A percentile compares a stretch with the other conserved stretches of the same genome.
These are phyloP conservation scores for Wiebesia pumilae DNA, from an alignment of 1,140 invertebrate genomes.

Conservation along the genomic window DNA sequence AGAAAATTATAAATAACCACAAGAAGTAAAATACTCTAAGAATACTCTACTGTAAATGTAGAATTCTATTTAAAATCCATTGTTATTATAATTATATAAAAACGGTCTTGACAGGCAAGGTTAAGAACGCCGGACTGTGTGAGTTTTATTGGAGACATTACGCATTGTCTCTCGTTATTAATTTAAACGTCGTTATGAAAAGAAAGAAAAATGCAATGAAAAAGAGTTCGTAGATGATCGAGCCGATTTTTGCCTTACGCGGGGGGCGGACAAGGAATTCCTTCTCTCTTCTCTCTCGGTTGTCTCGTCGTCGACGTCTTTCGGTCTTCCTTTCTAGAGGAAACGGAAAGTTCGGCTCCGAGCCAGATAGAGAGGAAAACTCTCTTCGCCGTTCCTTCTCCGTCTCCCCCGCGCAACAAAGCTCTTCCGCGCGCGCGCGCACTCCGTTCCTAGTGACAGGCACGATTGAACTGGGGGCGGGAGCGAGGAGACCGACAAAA, in stretches of 20 bases:
- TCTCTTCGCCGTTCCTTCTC: not conserved
- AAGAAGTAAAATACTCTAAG: too few species aligned
- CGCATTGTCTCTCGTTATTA: not conserved
- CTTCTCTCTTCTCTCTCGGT: not conserved
- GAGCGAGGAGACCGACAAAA: not conserved
- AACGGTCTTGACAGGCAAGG: not conserved
- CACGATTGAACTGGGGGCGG: not conserved
- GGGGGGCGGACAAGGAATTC: not conserved
- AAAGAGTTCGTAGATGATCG: not conserved
- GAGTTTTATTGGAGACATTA: not conserved
- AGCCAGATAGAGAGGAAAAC: not conserved
- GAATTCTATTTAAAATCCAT: not conserved
- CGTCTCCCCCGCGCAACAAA: not conserved
- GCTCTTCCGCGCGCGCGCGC: conserved; percentile 9
- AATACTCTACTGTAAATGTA: too few species aligned
- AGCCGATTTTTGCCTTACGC: conserved; percentile 3
- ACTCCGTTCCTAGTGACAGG: conserved; percentile 13
- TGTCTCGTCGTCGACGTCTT: not conserved
- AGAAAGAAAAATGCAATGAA: not conserved
- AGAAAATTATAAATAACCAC: too few species aligned
- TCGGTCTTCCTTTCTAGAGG: conserved; percentile 18
- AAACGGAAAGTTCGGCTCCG: conserved; percentile 19
- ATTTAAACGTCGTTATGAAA: not conserved
- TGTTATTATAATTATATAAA: not conserved
- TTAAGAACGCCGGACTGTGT: not conserved